A percentile compares a stretch with the other conserved stretches of the same genome.
Evolutionary conservation across 2,888 invertebrate genomes (phyloP).

Genomic region (Stictocephala bisonia): DNA sequence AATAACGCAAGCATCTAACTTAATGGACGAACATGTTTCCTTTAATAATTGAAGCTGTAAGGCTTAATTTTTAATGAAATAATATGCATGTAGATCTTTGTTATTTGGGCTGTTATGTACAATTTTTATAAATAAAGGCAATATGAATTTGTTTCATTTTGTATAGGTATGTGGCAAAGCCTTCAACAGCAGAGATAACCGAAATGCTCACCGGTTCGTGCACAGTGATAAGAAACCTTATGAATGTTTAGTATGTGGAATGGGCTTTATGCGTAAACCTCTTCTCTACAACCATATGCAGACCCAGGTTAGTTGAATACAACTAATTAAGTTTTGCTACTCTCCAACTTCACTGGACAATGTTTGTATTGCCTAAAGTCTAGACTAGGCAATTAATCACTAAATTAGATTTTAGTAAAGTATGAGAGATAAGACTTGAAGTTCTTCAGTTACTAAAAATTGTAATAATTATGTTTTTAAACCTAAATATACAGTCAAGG

Average conservation of each 20-base stretch:
- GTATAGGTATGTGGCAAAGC: conserved; percentile 81
- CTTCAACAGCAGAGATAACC: conserved; percentile 85
- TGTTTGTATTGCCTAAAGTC: background rate
- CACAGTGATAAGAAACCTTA: conserved; percentile 90
- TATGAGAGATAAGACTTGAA: too few species aligned
- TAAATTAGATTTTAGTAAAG: background rate
- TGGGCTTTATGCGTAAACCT: conserved; percentile 87
- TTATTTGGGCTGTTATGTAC: too few species aligned
- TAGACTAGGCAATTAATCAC: background rate
- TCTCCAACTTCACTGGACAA: background rate
- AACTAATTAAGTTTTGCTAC: background rate
- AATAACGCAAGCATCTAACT: too few species aligned
- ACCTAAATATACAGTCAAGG: too few species aligned
- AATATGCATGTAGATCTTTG: too few species aligned
- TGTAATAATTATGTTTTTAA: too few species aligned
- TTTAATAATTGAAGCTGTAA: too few species aligned
- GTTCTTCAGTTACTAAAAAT: too few species aligned
- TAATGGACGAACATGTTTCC: too few species aligned
- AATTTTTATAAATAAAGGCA: too few species aligned
- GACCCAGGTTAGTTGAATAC: conserved; percentile 66
- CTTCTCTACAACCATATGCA: conserved; percentile 82
- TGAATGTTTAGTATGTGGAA: conserved; percentile 83
- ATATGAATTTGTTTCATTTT: too few species aligned
- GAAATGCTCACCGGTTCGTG: conserved; percentile 86
- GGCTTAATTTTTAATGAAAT: conserved; percentile 1